Percentiles rank a stretch among this genome's conserved stretches.
Evolutionary conservation across 2,888 invertebrate genomes (phyloP).

Genomic region (Junonia oenone): DNA sequence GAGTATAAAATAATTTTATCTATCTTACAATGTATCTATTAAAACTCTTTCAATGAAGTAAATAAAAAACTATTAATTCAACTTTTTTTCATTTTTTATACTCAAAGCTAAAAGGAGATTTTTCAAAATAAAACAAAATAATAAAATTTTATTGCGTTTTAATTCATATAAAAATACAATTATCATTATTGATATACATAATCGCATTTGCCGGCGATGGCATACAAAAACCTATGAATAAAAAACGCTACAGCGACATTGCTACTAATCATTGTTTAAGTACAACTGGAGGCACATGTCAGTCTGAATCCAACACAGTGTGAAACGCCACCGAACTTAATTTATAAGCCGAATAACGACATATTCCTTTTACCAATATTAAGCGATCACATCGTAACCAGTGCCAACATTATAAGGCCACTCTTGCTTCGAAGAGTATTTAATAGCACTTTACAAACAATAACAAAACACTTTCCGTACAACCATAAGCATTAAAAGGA

Average conservation of each 20-base stretch:
- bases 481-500: conserved; percentile 7
- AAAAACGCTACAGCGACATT: conserved; percentile 53
- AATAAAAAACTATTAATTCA: no score
- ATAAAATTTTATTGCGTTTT: conserved; percentile 49
- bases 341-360: conserved; percentile 3
- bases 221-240: conserved; percentile 51
- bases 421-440: background rate
- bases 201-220: conserved; percentile 61
- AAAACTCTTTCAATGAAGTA: no score
- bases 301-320: conserved; percentile 45
- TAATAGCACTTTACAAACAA: background rate
- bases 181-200: conserved; percentile 68
- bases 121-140: conserved; percentile 42
- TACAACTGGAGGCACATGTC: conserved; percentile 60
- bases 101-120: no score
- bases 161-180: conserved; percentile 77
- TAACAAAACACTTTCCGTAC: background rate
- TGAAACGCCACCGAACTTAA: conserved; percentile 34
- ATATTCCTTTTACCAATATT: background rate
- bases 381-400: background rate
- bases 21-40: background rate
- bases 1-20: background rate
- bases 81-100: no score
- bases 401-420: background rate
- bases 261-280: conserved; percentile 54